Evolutionary conservation across 2,113 vertebrate genomes (phyloP), one percentile per base, ranked within the genome.

Genomic region (Okapia johnstoni): DNA sequence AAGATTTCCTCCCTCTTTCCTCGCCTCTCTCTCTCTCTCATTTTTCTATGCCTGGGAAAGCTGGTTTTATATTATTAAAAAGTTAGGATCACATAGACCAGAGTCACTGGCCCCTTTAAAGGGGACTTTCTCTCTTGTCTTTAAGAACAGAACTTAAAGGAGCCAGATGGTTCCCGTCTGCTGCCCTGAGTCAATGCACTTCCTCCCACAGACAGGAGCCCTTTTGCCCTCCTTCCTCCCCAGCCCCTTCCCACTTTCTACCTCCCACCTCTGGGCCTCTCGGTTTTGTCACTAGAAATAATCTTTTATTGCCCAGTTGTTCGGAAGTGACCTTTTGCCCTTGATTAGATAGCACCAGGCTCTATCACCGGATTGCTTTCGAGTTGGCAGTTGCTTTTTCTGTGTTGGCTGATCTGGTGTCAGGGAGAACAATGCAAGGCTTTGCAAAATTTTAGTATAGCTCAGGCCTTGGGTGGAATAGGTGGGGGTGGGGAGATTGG

Each of bases 271-370:
- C 99, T 98, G 98, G 98, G 98, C 99, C 99, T 99, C 99, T 99
- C 99, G 99, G 98, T 99, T 99, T 99, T 99, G 99, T 84, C 99
- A 98, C 99, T 99, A 99, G 99, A 99, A 99, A 99, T 99, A 99
- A 99, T 99, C 99, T 99, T 99, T 99, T 99, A 99, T 99, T 99
- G 99, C 99, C 99, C 99, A 99, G 99, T 99, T 99, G 99, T 99
- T 99, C 99, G 99, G 99, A 99, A 99, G 99, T 99, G 99, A 99
- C 99, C 99, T 99, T 99, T 99, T 99, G 99, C 99, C 99, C 99
- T 99, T 99, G 99, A 99, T 99, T 99, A 99, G 99, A 99, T 99
- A 99, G 99, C 99, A 99, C 99, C 99, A 99, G 99, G 99, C 99
- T 99, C 99, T 99, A 99, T 99, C 99, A 99, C 99, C 98, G 98